phyloP scores from a whole-genome alignment of 2,797 vertebrate species.

The Novumbra hubbsi region DNA sequence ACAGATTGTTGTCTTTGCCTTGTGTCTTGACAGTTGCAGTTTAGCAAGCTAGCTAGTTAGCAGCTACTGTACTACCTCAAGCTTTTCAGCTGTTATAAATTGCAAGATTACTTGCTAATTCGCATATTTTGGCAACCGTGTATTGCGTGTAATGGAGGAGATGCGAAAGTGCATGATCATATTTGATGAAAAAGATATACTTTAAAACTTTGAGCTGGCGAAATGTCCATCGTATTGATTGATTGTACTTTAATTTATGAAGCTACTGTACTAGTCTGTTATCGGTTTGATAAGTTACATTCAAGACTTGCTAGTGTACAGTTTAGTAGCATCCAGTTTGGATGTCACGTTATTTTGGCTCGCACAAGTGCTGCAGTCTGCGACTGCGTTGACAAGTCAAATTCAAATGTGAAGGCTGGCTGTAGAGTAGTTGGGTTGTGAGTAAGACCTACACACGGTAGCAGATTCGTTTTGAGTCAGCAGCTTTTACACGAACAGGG shows the following conservation, averaged over 20 bases:
- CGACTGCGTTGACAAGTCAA: slow-evolving; percentile 14
- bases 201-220: background rate
- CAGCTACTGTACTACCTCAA: background rate
- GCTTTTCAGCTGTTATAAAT: background rate
- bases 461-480: slow-evolving; percentile 2
- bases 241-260: background rate
- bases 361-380: background rate
- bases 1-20: background rate
- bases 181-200: background rate
- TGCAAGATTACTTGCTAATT: background rate
- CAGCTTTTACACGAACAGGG: background rate
- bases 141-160: background rate
- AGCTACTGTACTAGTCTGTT: background rate
- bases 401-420: background rate
- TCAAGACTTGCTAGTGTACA: background rate
- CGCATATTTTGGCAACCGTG: background rate
- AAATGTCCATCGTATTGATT: background rate
- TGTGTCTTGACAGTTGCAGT: background rate
- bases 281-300: background rate
- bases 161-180: background rate
- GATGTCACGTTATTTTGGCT: background rate
- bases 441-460: slow-evolving; percentile 1
- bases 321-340: background rate
- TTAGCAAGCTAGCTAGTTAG: background rate
- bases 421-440: background rate